Evolutionary conservation across 2,888 invertebrate species (phyloP).

Genomic region (Caenorhabditis sulstoni): DNA sequence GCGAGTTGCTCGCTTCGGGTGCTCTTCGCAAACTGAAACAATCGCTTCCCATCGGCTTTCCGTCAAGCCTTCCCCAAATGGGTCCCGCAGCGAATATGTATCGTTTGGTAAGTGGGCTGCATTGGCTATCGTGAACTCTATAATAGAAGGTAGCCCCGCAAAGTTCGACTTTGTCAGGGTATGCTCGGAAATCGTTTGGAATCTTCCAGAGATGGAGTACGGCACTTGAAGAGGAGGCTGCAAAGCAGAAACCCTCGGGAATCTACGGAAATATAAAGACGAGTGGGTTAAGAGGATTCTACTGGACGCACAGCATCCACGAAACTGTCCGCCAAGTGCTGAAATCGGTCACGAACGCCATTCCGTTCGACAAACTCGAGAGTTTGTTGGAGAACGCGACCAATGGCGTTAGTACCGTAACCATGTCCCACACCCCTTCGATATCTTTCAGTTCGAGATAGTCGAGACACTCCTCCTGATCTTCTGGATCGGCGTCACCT

Average conservation of each 20-base stretch:
- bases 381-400: background rate
- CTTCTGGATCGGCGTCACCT: background rate
- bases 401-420: background rate
- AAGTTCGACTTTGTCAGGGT: no score
- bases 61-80: background rate
- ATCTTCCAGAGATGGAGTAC: slow-evolving; percentile 30
- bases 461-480: background rate
- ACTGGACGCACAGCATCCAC: background rate
- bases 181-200: background rate
- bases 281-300: background rate
- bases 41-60: no score
- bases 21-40: background rate
- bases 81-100: slow-evolving; percentile 24
- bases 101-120: slow-evolving; percentile 11
- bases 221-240: slow-evolving; percentile 2
- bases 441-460: slow-evolving; percentile 8
- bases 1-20: background rate
- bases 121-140: no score
- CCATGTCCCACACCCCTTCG: background rate
- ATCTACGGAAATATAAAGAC: background rate
- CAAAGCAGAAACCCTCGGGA: background rate
- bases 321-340: background rate
- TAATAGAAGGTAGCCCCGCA: no score
- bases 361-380: background rate
- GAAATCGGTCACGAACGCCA: background rate